Evolutionary conservation across 1,140 invertebrate species (phyloP), one percentile per base, ranked within the genome.

Genomic region (Drosophila funebris): DNA sequence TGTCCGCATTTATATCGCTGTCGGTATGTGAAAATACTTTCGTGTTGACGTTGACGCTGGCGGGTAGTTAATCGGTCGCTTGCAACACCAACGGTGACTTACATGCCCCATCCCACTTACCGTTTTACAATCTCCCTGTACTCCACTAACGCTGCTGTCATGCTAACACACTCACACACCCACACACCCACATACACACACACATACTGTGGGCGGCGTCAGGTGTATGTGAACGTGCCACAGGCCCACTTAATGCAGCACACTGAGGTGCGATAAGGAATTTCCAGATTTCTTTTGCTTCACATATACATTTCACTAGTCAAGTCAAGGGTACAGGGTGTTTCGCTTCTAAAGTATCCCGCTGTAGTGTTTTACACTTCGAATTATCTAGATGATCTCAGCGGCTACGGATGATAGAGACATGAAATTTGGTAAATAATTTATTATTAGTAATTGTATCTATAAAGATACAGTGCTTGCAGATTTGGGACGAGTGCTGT

Each of bases 181-280:
- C n/a, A n/a, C 24, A 43, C 24, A 22, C 27, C 24, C 58, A 31
- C 37, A 58, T 14, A 57, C 14, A 44, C 29, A 48, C 58, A 27
- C 9, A 14, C 18, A 29, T 33, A 52, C n/a, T 22, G 6, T 58
- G 31, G 36, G 36, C 13, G 54, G n/a, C 29, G 54, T 36, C 73
- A 80, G 72, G 66, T 78, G 80, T 71, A 68, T 66, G 57, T 56
- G 66, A 74, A 80, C 81, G 82, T 87, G 77, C 82, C 77, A 75
- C 81, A 85, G 70, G 81, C 77, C 77, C 81, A 85, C 82, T 85
- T 85, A 87, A 85, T 85, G 81, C 81, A 76, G 60, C 82, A 77
- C 81, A 68, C 82, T 81, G 70, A 85, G 81, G 81, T 81, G 82
- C 77, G 83, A 87, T 87, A 87, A 87, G 83, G 83, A 88, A 87